Evolutionary conservation across 1,140 invertebrate genomes (phyloP).

Genomic region (Trinorchestia longiramus): DNA sequence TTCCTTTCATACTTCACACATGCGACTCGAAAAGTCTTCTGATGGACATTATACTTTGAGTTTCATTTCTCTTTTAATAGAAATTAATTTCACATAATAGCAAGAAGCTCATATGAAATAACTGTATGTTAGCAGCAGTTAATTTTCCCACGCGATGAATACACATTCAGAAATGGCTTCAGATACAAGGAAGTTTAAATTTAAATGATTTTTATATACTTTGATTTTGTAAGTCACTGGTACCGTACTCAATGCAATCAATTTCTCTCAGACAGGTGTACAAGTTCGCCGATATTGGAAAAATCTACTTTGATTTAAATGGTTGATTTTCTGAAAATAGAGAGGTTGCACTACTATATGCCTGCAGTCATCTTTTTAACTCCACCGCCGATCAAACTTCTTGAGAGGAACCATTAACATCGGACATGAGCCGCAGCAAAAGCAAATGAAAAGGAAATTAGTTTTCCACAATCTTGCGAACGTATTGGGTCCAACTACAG

Average conservation of each 20-base stretch:
- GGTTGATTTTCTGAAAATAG: no score
- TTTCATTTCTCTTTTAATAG: not conserved
- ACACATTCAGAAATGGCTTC: no score
- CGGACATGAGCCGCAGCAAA: not conserved
- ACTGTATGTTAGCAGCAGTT: not conserved
- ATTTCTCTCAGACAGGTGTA: no score
- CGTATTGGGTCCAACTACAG: not conserved
- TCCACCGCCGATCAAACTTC: not conserved
- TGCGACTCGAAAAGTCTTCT: not conserved
- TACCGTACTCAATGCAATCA: no score
- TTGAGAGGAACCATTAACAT: not conserved
- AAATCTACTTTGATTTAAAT: no score
- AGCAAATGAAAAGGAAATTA: not conserved
- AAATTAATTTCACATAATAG: not conserved
- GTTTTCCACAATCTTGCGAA: not conserved
- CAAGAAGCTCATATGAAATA: not conserved
- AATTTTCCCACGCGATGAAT: not conserved
- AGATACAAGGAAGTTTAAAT: no score
- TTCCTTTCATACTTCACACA: not conserved
- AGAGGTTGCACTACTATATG: no score
- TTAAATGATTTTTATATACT: no score
- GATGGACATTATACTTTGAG: not conserved
- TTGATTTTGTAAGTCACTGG: no score
- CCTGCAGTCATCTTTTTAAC: not conserved
- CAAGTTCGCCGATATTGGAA: no score